Conservation (phyloP, 2,113 vertebrate species). For the Sinocyclocheilus maitianheensis region DNA sequence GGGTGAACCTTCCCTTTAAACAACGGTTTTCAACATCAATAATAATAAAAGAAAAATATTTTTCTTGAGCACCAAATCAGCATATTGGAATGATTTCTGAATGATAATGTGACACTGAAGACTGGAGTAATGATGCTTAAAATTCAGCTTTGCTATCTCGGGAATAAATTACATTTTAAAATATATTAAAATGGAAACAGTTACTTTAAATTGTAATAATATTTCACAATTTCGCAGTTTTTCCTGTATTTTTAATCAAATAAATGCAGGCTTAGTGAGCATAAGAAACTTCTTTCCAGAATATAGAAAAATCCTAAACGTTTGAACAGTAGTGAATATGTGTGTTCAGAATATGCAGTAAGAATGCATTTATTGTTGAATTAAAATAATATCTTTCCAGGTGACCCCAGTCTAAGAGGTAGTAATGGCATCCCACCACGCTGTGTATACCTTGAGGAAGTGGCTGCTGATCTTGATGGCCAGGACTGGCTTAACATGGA, state of each 20-base stretch:
- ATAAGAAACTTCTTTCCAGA: neutral
- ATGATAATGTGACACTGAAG: neutral
- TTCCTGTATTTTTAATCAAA: neutral
- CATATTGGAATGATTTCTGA: neutral
- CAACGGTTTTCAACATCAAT: no score
- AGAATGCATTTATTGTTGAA: neutral
- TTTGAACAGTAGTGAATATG: neutral
- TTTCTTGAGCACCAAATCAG: neutral
- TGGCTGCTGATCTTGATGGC: constrained; percentile 91
- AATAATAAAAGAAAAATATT: no score
- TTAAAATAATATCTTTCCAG: constrained; percentile 65
- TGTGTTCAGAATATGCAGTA: neutral
- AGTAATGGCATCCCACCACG: constrained; percentile 94
- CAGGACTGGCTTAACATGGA: constrained; percentile 99
- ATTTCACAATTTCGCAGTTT: neutral
- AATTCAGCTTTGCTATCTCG: no score
- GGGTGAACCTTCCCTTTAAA: no score
- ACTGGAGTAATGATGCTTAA: no score
- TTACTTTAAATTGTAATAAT: neutral
- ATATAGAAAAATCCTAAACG: neutral
- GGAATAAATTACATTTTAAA: no score
- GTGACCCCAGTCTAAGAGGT: constrained; percentile 90
- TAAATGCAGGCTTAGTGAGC: neutral
- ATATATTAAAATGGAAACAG: neutral
- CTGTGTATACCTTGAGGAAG: constrained; percentile 93